A percentile compares a stretch with the other conserved stretches of the same genome.
These are phyloP conservation scores for Proterorhinus semilunaris DNA, from an alignment of 2,113 vertebrate genomes.

Conservation along the genomic window DNA sequence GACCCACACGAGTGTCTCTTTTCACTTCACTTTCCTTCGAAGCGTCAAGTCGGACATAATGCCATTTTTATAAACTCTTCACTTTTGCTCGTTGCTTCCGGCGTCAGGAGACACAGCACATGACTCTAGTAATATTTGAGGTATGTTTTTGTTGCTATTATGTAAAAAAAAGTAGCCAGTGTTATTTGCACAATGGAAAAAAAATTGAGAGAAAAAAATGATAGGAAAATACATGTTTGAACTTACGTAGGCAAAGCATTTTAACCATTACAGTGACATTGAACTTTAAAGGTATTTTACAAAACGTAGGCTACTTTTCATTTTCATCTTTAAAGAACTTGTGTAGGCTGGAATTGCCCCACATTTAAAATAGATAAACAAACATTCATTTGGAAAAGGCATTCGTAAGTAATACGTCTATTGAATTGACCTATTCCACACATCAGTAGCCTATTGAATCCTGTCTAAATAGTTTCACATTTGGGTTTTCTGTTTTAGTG, in stretches of 20 bases:
- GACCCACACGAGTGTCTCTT: conserved; percentile 38
- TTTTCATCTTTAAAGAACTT: background rate
- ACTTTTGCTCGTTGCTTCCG: conserved; percentile 9
- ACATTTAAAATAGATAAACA: background rate
- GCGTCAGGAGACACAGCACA: conserved; percentile 39
- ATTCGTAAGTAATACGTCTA: background rate
- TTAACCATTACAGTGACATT: background rate
- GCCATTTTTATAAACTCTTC: conserved; percentile 10
- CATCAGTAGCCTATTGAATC: too few relatives aligned
- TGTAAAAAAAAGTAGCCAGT: background rate
- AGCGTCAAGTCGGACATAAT: conserved; percentile 3
- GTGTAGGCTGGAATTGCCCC: background rate
- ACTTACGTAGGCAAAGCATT: background rate
- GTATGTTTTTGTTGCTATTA: conserved; percentile 30
- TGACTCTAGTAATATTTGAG: conserved; percentile 48
- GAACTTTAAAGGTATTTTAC: too few relatives aligned
- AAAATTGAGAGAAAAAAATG: background rate
- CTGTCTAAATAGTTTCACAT: too few relatives aligned
- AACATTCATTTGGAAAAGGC: background rate
- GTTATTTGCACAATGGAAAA: background rate
- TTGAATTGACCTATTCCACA: too few relatives aligned
- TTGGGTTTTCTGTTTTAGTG: too few relatives aligned
- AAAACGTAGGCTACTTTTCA: background rate
- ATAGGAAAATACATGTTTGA: background rate
- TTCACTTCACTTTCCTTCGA: conserved; percentile 11